Conservation (phyloP, 92 coral and sea anemone species). For the Meandrina meandrites region DNA sequence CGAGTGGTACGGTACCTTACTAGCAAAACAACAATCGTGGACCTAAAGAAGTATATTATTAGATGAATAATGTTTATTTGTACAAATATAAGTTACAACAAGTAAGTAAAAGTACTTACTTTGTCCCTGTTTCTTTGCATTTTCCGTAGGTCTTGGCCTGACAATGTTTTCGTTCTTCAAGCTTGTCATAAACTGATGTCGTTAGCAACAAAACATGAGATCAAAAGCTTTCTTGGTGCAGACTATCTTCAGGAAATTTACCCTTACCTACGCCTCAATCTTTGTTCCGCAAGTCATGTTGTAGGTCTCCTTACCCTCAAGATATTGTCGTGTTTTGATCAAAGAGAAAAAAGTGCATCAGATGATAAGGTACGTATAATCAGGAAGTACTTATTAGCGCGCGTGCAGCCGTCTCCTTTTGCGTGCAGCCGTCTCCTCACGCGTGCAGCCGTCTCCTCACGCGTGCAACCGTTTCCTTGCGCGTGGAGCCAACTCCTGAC, state of each 20-base stretch:
- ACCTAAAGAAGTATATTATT: no score
- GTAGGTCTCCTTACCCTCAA: constrained; percentile 77
- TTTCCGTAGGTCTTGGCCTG: constrained; percentile 57
- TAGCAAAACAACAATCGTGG: no score
- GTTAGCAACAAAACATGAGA: constrained; percentile 44
- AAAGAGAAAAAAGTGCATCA: constrained; percentile 10
- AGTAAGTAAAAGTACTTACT: neutral
- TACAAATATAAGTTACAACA: no score
- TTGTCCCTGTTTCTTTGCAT: neutral
- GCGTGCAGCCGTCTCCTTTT: no score
- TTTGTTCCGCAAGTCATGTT: constrained; percentile 79
- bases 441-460: no score
- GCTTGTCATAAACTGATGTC: constrained; percentile 60
- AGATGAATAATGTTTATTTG: no score
- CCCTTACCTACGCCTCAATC: constrained; percentile 58
- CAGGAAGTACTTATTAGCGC: neutral
- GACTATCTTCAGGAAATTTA: constrained; percentile 59
- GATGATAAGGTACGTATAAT: constrained; percentile 38
- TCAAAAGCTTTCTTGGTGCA: constrained; percentile 43
- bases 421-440: no score
- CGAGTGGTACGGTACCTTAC: no score
- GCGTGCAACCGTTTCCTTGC: no score
- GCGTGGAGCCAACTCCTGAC: no score
- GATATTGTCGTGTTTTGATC: constrained; percentile 77
- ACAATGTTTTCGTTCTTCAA: constrained; percentile 77